phyloP scores from a whole-genome alignment of 1,140 invertebrate species.

The Drosophila pruinosa region DNA sequence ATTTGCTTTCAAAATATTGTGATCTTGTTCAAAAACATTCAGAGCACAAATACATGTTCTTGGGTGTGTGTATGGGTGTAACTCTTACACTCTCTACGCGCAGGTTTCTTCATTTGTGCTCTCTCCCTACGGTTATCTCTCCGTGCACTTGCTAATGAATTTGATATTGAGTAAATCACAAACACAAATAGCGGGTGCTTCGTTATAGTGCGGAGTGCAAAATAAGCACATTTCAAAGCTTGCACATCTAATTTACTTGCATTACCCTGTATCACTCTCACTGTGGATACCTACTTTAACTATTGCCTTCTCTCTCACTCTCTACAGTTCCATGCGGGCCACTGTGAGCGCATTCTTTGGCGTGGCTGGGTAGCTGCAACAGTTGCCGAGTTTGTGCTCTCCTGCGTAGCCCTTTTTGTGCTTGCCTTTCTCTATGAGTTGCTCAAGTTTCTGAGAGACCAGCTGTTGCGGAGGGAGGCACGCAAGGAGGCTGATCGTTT shows the following conservation, averaged over 20 bases:
- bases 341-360: slow-evolving; percentile 90
- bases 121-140: slow-evolving; percentile 1
- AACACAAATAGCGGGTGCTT: slow-evolving; percentile 50
- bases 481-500: slow-evolving; percentile 46
- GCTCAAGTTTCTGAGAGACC: slow-evolving; percentile 69
- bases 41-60: background rate
- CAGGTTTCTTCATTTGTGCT: background rate
- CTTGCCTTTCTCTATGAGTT: slow-evolving; percentile 71
- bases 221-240: background rate
- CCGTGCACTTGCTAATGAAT: slow-evolving; percentile 6
- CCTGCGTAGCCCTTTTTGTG: slow-evolving; percentile 63
- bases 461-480: slow-evolving; percentile 44
- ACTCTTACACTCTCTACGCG: slow-evolving; percentile 1
- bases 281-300: background rate
- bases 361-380: slow-evolving; percentile 86
- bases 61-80: background rate
- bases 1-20: slow-evolving; percentile 21
- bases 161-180: slow-evolving; percentile 34
- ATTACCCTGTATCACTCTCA: slow-evolving; percentile 8
- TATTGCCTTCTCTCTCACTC: slow-evolving; percentile 3
- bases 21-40: slow-evolving; percentile 9
- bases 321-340: slow-evolving; percentile 90
- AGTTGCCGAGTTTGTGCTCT: slow-evolving; percentile 66
- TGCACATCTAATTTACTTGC: background rate
- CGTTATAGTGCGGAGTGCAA: background rate